Percentiles rank a stretch among this genome's conserved stretches.
Conservation (phyloP, 1,140 invertebrate genomes). For the Aleiodes sp. region DNA sequence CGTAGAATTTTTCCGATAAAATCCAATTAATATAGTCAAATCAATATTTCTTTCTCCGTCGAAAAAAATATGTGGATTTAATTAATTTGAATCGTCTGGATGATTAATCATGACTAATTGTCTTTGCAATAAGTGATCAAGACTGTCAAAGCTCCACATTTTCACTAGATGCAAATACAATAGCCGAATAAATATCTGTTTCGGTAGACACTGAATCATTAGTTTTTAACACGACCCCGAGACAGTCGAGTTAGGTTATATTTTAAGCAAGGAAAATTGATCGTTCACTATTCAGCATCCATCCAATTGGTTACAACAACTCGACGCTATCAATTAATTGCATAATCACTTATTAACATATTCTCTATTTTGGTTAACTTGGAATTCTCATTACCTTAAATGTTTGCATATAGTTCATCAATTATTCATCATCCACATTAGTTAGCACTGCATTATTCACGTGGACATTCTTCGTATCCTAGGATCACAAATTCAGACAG, state of each 20-base stretch:
- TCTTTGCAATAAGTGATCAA: neutral
- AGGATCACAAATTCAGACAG: neutral
- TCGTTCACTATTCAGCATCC: neutral
- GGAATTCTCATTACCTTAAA: neutral
- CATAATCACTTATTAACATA: neutral
- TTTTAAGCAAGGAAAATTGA: constrained; percentile 1
- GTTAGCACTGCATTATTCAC: neutral
- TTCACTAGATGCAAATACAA: neutral
- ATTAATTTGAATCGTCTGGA: neutral
- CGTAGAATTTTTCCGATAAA: neutral
- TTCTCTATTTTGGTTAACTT: neutral
- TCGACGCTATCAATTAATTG: neutral
- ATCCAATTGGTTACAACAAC: neutral
- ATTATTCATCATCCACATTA: no score
- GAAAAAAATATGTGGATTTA: neutral
- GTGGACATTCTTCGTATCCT: neutral
- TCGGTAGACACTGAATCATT: neutral
- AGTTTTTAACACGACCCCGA: constrained; percentile 12
- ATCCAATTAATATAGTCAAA: neutral
- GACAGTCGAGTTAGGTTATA: neutral
- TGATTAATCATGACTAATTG: constrained; percentile 6
- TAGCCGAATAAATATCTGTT: constrained; percentile 1
- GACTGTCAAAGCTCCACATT: neutral
- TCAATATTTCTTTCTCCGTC: neutral
- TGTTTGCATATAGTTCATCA: constrained; percentile 1